These are phyloP conservation scores for Tonatia bakeri DNA, from an alignment of 2,113 vertebrate genomes.

Conservation along the genomic window DNA sequence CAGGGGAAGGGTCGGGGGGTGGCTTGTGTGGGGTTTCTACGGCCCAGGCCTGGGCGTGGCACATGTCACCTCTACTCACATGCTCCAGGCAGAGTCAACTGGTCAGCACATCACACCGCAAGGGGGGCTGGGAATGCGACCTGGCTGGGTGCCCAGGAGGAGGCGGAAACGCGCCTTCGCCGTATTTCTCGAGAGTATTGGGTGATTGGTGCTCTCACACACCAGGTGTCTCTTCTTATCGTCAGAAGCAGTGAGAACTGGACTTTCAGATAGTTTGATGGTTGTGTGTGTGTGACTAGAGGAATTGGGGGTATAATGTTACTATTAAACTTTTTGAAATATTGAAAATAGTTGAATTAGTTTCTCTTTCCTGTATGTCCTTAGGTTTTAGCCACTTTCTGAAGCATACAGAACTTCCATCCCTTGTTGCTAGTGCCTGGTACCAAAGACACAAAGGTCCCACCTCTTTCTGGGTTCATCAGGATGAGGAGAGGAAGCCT, in stretches of 20 bases:
- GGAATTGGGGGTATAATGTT: background rate
- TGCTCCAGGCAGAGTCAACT: background rate
- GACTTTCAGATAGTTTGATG: background rate
- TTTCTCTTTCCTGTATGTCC: background rate
- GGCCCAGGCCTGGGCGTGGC: background rate
- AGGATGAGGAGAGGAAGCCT: background rate
- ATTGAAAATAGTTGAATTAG: background rate
- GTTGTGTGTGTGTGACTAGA: accelerated
- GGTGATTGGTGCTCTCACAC: background rate
- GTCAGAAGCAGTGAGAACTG: background rate
- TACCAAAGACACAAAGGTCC: background rate
- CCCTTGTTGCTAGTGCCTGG: background rate
- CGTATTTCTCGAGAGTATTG: background rate
- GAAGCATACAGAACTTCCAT: background rate
- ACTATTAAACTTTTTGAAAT: background rate
- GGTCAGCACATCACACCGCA: no score
- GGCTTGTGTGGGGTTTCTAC: background rate
- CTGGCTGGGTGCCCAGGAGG: background rate
- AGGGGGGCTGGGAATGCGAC: background rate
- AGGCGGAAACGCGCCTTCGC: background rate
- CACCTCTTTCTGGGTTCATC: background rate
- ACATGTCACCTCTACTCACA: background rate
- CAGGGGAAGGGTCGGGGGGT: background rate
- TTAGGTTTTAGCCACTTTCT: background rate
- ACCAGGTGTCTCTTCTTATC: background rate